phyloP scores from a whole-genome alignment of 2,797 vertebrate species.

The Rhinella marina region DNA sequence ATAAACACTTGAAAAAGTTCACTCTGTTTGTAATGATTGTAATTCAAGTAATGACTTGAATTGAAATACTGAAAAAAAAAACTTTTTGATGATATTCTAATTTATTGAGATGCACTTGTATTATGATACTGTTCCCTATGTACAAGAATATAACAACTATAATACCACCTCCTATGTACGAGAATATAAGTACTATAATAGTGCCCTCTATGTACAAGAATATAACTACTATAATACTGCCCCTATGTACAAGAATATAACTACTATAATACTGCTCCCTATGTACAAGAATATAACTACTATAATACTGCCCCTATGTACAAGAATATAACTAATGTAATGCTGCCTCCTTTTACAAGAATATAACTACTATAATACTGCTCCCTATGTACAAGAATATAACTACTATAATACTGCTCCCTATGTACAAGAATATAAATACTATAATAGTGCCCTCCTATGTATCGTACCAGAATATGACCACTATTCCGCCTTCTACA shows the following conservation, averaged over 20 bases:
- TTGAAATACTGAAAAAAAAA: no score
- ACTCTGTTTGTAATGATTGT: no score
- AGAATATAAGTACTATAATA: no score
- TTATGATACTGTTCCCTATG: no score
- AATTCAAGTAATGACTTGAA: no score
- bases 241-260: neutral
- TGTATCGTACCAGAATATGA: neutral
- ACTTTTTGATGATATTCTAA: no score
- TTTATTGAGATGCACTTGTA: no score
- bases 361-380: neutral
- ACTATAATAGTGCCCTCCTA: neutral
- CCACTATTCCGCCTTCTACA: neutral
- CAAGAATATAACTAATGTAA: neutral
- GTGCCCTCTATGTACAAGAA: no score
- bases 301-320: neutral
- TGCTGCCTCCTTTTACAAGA: neutral
- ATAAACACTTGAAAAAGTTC: no score
- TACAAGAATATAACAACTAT: no score
- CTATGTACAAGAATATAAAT: neutral
- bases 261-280: no score
- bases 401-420: neutral
- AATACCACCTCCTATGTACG: no score
- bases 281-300: neutral
- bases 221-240: neutral
- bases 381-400: neutral